Conservation (phyloP, 2,113 vertebrate genomes). For the Rattus norvegicus region DNA sequence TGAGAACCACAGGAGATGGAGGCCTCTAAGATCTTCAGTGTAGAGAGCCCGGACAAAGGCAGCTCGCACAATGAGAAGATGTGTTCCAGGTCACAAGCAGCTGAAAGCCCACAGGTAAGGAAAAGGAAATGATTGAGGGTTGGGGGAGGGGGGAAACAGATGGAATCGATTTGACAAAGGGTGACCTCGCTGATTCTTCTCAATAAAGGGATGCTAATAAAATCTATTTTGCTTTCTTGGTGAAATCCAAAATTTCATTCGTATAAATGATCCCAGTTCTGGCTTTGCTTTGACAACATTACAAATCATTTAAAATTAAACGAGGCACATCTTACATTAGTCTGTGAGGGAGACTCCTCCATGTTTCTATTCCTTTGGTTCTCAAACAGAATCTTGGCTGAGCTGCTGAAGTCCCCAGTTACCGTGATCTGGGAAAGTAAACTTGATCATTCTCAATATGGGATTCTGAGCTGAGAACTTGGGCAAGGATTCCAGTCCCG, state of each 20-base stretch:
- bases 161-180: conserved; percentile 66
- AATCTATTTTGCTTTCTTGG: conserved; percentile 40
- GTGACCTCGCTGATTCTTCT: conserved; percentile 5
- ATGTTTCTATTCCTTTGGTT: not conserved
- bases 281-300: conserved; percentile 9
- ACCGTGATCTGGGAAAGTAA: not conserved
- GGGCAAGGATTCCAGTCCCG: not conserved
- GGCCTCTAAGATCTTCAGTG: not conserved
- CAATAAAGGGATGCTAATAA: conserved; percentile 33
- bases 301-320: conserved; percentile 15
- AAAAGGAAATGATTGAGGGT: conserved; percentile 43
- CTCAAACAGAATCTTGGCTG: not conserved
- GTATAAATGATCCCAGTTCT: not conserved
- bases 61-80: not conserved
- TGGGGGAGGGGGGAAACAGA: conserved; percentile 12
- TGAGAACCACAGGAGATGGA: not conserved
- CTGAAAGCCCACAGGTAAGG: conserved; percentile 37
- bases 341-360: not conserved
- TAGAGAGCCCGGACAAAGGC: not conserved
- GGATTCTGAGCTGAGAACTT: not conserved
- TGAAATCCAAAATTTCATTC: conserved; percentile 45
- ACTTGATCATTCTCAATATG: not conserved
- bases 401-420: not conserved
- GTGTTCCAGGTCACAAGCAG: conserved; percentile 32
- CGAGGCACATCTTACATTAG: not conserved